Evolutionary conservation across 2,797 vertebrate genomes (phyloP).

Genomic region (Channallabes apus): DNA sequence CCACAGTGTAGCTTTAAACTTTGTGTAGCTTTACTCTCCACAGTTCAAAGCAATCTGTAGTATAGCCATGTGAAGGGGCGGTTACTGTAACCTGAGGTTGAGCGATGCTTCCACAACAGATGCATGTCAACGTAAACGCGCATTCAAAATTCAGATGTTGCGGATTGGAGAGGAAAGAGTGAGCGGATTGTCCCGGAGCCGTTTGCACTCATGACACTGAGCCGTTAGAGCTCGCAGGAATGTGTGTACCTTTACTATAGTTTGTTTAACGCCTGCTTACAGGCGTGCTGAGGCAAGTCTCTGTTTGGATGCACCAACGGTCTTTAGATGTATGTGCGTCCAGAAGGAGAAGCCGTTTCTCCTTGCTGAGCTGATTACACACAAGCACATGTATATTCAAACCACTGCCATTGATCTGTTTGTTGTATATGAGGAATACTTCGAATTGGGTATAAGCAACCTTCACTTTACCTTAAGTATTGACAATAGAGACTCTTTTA

Average conservation of each 20-base stretch:
- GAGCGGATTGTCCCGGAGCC: slow-evolving; percentile 56
- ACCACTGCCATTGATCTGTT: neutral
- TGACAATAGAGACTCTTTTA: neutral
- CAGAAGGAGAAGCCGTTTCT: neutral
- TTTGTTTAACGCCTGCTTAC: neutral
- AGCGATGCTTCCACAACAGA: slow-evolving; percentile 23
- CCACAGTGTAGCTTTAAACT: too few species aligned
- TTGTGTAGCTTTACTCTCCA: neutral
- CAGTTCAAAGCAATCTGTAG: neutral
- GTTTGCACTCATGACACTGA: slow-evolving; percentile 60
- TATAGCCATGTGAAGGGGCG: neutral
- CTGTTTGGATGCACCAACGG: neutral
- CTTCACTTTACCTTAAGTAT: neutral
- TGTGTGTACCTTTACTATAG: neutral
- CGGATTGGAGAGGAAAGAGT: slow-evolving; percentile 47
- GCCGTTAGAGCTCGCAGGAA: slow-evolving; percentile 10
- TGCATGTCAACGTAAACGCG: slow-evolving; percentile 63
- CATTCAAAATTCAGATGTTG: slow-evolving; percentile 51
- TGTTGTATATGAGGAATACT: neutral
- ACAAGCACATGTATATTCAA: neutral
- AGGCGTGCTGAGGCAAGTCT: slow-evolving; percentile 15
- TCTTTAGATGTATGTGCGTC: neutral
- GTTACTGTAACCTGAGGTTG: neutral
- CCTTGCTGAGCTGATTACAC: neutral
- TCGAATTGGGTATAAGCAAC: neutral